These are phyloP conservation scores for Ascidia mentula DNA, from an alignment of 23 tunicate genomes.

Conservation along the genomic window DNA sequence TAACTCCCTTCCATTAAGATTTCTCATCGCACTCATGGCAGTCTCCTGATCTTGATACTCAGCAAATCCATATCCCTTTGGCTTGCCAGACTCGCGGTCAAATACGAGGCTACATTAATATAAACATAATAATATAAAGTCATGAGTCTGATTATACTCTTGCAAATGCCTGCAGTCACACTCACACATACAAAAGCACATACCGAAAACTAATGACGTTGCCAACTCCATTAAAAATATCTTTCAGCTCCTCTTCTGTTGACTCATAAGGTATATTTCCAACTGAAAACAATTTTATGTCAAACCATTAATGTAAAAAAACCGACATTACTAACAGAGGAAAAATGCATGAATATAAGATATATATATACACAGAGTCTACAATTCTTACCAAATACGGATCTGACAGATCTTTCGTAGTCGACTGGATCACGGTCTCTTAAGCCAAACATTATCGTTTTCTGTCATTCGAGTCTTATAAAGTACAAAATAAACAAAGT, in stretches of 20 bases:
- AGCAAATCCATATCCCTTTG: slow-evolving; percentile 97
- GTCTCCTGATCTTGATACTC: slow-evolving; percentile 95
- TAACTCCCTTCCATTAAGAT: slow-evolving; percentile 83
- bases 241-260: slow-evolving; percentile 88
- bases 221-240: slow-evolving; percentile 92
- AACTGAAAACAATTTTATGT: slow-evolving; percentile 61
- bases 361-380: too few relatives aligned
- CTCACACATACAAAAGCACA: too few relatives aligned
- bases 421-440: slow-evolving; percentile 77
- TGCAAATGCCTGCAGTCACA: too few relatives aligned
- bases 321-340: too few relatives aligned
- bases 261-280: slow-evolving; percentile 99
- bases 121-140: too few relatives aligned
- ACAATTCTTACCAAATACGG: slow-evolving; percentile 62
- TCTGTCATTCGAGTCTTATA: too few relatives aligned
- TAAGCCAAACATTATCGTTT: too few relatives aligned
- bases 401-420: slow-evolving; percentile 78
- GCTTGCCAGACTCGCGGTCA: slow-evolving; percentile 97
- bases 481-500: too few relatives aligned
- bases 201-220: slow-evolving; percentile 83
- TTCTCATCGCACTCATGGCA: slow-evolving; percentile 96
- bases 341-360: too few relatives aligned
- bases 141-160: too few relatives aligned
- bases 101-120: slow-evolving; percentile 64
- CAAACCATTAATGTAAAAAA: too few relatives aligned